Evolutionary conservation across 2,113 vertebrate genomes (phyloP).

Genomic region (Podarcis raffonei): DNA sequence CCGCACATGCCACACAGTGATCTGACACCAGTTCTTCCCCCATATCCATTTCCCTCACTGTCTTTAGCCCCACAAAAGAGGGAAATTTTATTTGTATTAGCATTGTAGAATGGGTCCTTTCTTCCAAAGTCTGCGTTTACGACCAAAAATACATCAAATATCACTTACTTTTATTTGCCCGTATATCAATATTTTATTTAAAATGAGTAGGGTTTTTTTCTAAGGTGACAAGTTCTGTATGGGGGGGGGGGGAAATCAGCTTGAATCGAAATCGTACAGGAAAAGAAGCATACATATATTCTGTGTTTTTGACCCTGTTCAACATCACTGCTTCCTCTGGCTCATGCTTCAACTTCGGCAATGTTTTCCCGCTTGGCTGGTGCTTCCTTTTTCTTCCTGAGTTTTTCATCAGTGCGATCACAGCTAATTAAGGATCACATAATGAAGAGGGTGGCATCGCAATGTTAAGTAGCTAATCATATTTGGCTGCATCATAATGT

Average conservation of each 20-base stretch:
- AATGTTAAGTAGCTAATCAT: neutral
- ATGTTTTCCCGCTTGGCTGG: too few species aligned
- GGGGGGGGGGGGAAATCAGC: neutral
- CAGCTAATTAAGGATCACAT: neutral
- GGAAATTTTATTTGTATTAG: too few species aligned
- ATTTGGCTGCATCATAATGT: neutral
- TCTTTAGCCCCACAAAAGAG: too few species aligned
- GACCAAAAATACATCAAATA: neutral
- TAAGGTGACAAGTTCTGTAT: neutral
- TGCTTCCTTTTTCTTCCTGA: neutral
- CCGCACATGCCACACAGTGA: too few species aligned
- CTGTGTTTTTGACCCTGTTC: neutral
- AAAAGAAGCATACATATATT: neutral
- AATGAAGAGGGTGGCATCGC: neutral
- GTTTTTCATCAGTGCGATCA: neutral
- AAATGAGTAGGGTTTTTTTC: neutral
- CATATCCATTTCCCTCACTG: too few species aligned
- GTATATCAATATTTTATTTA: neutral
- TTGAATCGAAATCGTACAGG: neutral
- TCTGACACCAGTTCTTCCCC: too few species aligned
- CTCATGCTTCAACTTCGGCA: neutral
- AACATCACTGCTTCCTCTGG: neutral
- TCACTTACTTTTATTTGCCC: neutral
- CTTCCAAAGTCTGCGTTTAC: neutral
- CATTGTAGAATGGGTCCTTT: neutral